These are phyloP conservation scores for Rhineura floridana DNA, from an alignment of 2,113 vertebrate species.

Conservation along the genomic window DNA sequence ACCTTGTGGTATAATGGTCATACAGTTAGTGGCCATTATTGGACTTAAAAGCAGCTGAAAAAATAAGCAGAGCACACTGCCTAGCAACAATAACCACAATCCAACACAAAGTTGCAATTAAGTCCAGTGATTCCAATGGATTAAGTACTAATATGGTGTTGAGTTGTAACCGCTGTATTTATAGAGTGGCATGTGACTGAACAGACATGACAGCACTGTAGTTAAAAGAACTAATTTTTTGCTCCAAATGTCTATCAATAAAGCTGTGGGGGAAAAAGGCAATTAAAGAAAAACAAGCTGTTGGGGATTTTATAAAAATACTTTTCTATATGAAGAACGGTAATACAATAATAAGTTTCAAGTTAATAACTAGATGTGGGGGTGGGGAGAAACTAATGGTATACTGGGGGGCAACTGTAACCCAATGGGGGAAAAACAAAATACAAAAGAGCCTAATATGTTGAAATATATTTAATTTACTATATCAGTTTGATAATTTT, in stretches of 20 bases:
- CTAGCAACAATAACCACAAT: background rate
- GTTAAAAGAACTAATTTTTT: background rate
- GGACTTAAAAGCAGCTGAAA: constrained; percentile 9
- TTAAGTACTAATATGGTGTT: background rate
- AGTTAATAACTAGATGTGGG: too few species aligned
- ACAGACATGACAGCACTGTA: background rate
- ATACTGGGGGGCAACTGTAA: background rate
- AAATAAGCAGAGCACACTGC: background rate
- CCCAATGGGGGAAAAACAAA: background rate
- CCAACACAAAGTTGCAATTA: background rate
- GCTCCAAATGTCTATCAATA: background rate
- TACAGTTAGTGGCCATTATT: background rate
- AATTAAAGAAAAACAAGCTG: background rate
- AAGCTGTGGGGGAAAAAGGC: background rate
- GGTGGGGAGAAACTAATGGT: background rate
- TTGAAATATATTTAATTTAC: background rate
- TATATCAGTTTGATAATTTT: background rate
- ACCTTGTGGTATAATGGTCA: constrained; percentile 72
- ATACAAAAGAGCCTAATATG: background rate
- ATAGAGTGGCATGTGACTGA: background rate
- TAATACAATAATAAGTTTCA: background rate
- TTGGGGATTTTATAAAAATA: background rate
- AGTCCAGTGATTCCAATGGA: background rate
- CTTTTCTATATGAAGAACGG: background rate
- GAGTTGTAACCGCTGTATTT: background rate